Conservation (phyloP, 2,888 invertebrate species). For the Coecobrya sp. region DNA sequence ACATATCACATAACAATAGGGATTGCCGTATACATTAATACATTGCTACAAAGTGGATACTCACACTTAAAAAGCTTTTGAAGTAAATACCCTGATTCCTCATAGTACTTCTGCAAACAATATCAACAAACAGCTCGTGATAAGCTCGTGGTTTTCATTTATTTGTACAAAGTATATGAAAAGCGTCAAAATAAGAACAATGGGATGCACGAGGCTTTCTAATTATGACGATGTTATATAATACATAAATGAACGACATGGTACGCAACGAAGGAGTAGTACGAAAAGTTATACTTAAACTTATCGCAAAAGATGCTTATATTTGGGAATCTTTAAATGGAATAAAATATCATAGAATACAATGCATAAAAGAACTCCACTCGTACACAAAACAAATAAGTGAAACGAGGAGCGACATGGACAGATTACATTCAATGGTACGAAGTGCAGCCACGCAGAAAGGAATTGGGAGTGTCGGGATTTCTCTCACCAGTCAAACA, state of each 20-base stretch:
- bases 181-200: not conserved
- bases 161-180: slow-evolving; percentile 5
- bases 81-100: not conserved
- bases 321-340: not conserved
- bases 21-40: not conserved
- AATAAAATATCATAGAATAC: not conserved
- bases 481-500: slow-evolving; percentile 68
- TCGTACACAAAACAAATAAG: not conserved
- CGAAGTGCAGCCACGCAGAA: slow-evolving; percentile 68
- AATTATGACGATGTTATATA: slow-evolving; percentile 3
- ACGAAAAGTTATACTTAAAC: not conserved
- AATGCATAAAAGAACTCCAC: not conserved
- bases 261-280: not conserved
- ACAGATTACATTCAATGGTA: slow-evolving; percentile 48
- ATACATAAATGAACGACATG: slow-evolving; percentile 2
- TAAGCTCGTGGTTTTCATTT: slow-evolving; percentile 32
- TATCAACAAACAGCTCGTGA: not conserved
- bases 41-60: slow-evolving; percentile 16
- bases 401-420: slow-evolving; percentile 20
- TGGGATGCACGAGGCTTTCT: not conserved
- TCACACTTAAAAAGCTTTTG: slow-evolving; percentile 11
- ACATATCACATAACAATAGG: slow-evolving; percentile 9
- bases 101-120: not conserved
- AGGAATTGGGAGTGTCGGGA: slow-evolving; percentile 76
- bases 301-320: not conserved